Evolutionary conservation across 1,140 invertebrate genomes (phyloP).

Genomic region (Tribolium castaneum): DNA sequence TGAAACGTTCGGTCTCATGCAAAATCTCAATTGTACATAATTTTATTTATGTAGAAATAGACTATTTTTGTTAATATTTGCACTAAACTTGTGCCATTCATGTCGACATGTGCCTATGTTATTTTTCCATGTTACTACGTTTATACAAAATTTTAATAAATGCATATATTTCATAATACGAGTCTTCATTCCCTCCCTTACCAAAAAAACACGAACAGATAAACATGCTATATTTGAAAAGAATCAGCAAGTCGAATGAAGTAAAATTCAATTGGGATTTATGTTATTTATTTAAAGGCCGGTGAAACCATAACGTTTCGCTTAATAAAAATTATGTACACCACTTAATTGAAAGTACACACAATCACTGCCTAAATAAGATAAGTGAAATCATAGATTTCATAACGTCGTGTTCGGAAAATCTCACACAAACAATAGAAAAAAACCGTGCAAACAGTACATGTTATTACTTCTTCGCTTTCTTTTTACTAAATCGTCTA

Average conservation of each 20-base stretch:
- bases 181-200: background rate
- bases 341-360: background rate
- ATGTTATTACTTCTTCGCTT: slow-evolving; percentile 11
- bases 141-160: slow-evolving; percentile 57
- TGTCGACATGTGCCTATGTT: slow-evolving; percentile 56
- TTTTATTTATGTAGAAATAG: slow-evolving; percentile 39
- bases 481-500: slow-evolving; percentile 36
- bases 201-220: background rate
- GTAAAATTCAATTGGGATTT: too few species aligned
- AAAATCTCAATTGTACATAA: slow-evolving; percentile 40
- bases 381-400: slow-evolving; percentile 28
- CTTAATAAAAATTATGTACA: slow-evolving; percentile 5
- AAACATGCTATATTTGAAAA: too few species aligned
- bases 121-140: slow-evolving; percentile 53
- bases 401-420: slow-evolving; percentile 7
- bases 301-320: background rate
- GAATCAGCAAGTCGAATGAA: too few species aligned
- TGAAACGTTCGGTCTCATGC: slow-evolving; percentile 20
- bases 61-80: slow-evolving; percentile 49
- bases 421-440: background rate
- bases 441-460: background rate
- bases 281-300: too few species aligned
- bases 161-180: slow-evolving; percentile 49
- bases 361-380: background rate
- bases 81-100: slow-evolving; percentile 58